A percentile compares a stretch with the other conserved stretches of the same genome.
Evolutionary conservation across 2,888 invertebrate genomes (phyloP).

Genomic region (Ceraclea dissimilis): DNA sequence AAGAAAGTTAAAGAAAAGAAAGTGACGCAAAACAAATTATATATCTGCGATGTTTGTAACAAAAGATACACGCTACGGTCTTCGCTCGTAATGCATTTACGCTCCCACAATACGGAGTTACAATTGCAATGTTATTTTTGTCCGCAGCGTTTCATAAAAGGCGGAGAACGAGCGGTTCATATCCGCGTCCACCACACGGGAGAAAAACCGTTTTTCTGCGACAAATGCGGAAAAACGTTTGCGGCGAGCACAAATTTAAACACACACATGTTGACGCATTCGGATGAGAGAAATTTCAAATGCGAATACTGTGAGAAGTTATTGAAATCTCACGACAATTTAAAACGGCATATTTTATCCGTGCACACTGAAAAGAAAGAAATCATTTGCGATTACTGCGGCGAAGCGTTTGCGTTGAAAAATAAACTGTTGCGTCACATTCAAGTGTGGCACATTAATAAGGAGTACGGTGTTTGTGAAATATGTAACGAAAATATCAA

Average conservation of each 20-base stretch:
- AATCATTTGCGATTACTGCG: background rate
- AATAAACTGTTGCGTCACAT: background rate
- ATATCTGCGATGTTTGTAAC: background rate
- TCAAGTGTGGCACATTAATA: background rate
- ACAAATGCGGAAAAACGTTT: constrained; percentile 1
- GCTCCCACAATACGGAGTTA: background rate
- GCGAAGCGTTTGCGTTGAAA: background rate
- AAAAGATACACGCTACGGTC: background rate
- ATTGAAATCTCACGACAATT: constrained; percentile 1
- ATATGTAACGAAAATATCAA: background rate
- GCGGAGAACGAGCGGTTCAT: background rate
- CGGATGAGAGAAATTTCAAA: background rate
- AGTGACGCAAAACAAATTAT: background rate
- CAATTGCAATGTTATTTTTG: background rate
- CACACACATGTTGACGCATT: constrained; percentile 2
- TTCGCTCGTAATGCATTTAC: background rate
- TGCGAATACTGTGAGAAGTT: background rate
- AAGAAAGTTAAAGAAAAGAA: background rate
- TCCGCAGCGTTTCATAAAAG: background rate
- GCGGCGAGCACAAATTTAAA: constrained; percentile 1
- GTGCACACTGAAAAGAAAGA: background rate
- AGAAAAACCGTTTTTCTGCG: constrained; percentile 2
- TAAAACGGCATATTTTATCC: background rate
- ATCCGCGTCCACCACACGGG: background rate
- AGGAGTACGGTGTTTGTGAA: background rate